phyloP scores from a whole-genome alignment of 1,140 invertebrate species.

The Meloidogyne hapla region DNA sequence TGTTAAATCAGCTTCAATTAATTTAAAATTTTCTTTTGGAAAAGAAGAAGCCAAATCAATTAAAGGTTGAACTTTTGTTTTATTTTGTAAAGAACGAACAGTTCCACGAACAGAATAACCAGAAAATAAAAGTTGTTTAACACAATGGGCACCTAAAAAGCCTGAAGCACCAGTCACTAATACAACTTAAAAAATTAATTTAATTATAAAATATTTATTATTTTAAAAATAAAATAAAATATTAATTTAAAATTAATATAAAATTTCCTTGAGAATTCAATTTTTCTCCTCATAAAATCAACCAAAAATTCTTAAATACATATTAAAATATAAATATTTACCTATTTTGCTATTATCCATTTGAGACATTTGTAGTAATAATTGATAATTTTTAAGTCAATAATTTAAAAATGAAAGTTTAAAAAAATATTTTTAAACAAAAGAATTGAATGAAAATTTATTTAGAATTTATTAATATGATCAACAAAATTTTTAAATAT shows the following conservation, averaged over 20 bases:
- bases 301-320: no score
- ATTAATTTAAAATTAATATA: no score
- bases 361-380: not conserved
- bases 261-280: no score
- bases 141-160: constrained; percentile 69
- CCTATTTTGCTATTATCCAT: not conserved
- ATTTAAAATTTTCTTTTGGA: constrained; percentile 66
- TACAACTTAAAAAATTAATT: constrained; percentile 64
- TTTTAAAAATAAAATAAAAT: no score
- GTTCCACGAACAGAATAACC: constrained; percentile 69
- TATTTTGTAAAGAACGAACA: constrained; percentile 67
- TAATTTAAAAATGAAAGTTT: no score
- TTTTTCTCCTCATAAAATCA: no score
- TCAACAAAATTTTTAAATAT: no score
- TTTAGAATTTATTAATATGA: no score
- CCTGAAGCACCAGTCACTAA: constrained; percentile 71
- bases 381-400: no score
- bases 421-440: no score
- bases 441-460: no score
- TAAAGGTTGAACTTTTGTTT: constrained; percentile 65
- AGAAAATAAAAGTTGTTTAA: constrained; percentile 67
- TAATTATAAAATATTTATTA: not conserved
- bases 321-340: no score
- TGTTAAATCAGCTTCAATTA: constrained; percentile 67
- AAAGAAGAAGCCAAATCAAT: constrained; percentile 60